Conservation (phyloP, 2,113 vertebrate genomes). For the Illadopsis cleaveri region DNA sequence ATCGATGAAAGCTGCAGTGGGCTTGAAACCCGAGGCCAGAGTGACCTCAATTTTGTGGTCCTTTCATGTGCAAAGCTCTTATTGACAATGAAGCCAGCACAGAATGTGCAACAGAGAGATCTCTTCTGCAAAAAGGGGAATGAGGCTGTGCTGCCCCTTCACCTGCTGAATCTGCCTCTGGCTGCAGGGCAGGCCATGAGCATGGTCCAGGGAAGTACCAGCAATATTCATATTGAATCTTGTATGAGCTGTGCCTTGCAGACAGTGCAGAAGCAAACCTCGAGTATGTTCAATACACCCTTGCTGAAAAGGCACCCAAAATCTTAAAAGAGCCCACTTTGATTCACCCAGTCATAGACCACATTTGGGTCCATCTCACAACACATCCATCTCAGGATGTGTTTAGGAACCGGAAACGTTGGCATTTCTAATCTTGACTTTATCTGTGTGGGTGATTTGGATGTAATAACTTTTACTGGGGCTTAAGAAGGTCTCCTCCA, state of each 20-base stretch:
- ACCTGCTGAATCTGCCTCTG: not conserved
- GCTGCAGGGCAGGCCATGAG: not conserved
- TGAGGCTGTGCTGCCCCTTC: not conserved
- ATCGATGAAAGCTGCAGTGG: not conserved
- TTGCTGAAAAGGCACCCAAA: not conserved
- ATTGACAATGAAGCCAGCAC: not conserved
- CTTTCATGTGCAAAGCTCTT: conserved; percentile 33
- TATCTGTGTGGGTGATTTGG: not conserved
- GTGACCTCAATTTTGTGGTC: conserved; percentile 32
- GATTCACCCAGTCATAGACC: not conserved
- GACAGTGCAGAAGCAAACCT: not conserved
- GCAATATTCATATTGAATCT: not conserved
- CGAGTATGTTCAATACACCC: not conserved
- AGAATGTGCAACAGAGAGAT: conserved; percentile 1
- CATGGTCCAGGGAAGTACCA: not conserved
- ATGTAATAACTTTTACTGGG: not conserved
- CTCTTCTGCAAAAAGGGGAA: not conserved
- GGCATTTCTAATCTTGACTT: conserved; percentile 57
- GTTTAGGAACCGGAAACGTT: not conserved
- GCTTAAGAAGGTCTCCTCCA: not conserved
- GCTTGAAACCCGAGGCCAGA: not conserved
- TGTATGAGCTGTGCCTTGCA: not conserved
- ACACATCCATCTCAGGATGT: not conserved
- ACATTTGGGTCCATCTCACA: not conserved
- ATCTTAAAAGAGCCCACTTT: not conserved